These are phyloP conservation scores for Battus philenor DNA, from an alignment of 1,140 invertebrate genomes.

Conservation along the genomic window DNA sequence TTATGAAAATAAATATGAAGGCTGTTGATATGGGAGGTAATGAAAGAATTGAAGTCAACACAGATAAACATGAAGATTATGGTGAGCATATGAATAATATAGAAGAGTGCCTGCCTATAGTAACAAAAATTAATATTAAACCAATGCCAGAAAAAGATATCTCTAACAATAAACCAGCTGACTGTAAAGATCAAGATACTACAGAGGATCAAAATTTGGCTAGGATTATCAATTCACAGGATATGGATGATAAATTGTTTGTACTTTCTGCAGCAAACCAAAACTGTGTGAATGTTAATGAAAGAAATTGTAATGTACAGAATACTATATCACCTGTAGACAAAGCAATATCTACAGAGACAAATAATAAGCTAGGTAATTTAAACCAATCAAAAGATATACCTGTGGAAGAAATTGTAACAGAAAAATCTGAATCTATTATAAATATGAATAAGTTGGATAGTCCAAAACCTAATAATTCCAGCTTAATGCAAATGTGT, in stretches of 20 bases:
- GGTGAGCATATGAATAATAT: constrained; percentile 38
- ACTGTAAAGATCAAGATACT: constrained; percentile 12
- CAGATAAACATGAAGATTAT: constrained; percentile 26
- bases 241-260: neutral
- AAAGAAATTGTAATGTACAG: constrained; percentile 15
- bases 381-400: too few species aligned
- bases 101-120: constrained; percentile 29
- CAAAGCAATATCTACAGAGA: neutral
- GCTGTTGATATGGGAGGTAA: constrained; percentile 36
- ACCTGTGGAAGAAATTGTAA: too few species aligned
- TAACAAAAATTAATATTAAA: constrained; percentile 36
- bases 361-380: too few species aligned
- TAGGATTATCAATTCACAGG: neutral
- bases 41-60: constrained; percentile 30
- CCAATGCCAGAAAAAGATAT: constrained; percentile 9
- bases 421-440: constrained; percentile 8
- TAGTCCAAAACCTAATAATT: neutral
- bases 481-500: neutral
- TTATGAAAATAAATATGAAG: constrained; percentile 71
- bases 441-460: neutral
- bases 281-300: constrained; percentile 31
- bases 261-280: constrained; percentile 21
- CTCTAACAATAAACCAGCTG: constrained; percentile 3
- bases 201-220: neutral
- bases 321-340: neutral